Evolutionary conservation across 2,113 vertebrate species (phyloP).

Genomic region (Syngnathus scovelli): DNA sequence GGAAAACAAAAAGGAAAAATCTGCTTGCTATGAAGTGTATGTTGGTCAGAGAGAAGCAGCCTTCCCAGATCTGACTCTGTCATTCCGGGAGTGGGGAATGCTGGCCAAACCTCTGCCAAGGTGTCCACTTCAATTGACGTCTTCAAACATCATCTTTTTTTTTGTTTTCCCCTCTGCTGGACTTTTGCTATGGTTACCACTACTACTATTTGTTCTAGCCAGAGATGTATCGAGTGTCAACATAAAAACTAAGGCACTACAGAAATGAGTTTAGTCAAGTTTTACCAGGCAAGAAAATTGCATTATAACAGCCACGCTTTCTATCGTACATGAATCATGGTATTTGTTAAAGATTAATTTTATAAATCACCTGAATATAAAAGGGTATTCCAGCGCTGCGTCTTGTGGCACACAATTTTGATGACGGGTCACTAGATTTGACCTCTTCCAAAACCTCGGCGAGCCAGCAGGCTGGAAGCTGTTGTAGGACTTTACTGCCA

Average conservation of each 20-base stretch:
- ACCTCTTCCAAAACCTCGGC: constrained; percentile 83
- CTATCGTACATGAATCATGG: too few relatives aligned
- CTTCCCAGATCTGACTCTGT: constrained; percentile 41
- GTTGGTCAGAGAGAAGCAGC: constrained; percentile 26
- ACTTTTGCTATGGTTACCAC: too few relatives aligned
- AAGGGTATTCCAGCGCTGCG: constrained; percentile 96
- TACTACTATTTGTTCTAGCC: too few relatives aligned
- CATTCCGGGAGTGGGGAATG: constrained; percentile 50
- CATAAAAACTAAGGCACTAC: too few relatives aligned
- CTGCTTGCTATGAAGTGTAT: constrained; percentile 35
- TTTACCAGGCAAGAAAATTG: too few relatives aligned
- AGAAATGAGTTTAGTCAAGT: too few relatives aligned
- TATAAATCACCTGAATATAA: constrained; percentile 84
- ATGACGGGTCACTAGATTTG: constrained; percentile 83
- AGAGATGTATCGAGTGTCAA: too few relatives aligned
- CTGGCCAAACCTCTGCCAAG: constrained; percentile 42
- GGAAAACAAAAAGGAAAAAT: constrained; percentile 8
- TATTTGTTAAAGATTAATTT: too few relatives aligned
- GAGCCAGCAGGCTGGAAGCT: constrained; percentile 84
- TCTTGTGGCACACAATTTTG: constrained; percentile 90
- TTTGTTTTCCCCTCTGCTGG: neutral
- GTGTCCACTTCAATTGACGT: constrained; percentile 25
- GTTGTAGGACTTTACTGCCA: constrained; percentile 71
- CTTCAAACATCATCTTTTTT: neutral
- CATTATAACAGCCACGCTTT: too few relatives aligned